Percentiles rank a stretch among this genome's conserved stretches.
Evolutionary conservation across 2,888 invertebrate species (phyloP).

Genomic region (Brachycybe producta): DNA sequence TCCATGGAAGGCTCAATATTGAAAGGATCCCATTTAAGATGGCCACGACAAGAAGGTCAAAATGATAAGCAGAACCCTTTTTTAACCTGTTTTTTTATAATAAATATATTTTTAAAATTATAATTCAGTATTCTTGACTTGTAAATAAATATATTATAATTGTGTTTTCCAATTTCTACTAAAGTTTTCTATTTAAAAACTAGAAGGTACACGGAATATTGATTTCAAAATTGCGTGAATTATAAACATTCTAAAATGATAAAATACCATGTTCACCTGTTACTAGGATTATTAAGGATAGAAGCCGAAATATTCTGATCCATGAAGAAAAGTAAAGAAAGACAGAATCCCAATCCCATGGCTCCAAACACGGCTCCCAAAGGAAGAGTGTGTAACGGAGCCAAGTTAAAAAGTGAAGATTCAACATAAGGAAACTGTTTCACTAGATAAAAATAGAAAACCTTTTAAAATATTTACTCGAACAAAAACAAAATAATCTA

Average conservation of each 20-base stretch:
- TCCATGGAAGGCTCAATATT: conserved; percentile 43
- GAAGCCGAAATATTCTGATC: conserved; percentile 48
- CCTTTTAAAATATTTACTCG: background rate
- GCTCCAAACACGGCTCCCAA: conserved; percentile 38
- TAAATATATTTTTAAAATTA: conserved; percentile 19
- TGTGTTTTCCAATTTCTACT: too few relatives aligned
- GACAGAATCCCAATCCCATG: conserved; percentile 43
- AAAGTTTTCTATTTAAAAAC: too few relatives aligned
- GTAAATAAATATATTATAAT: too few relatives aligned
- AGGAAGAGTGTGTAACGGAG: conserved; percentile 37
- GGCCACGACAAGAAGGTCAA: conserved; percentile 46
- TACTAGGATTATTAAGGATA: conserved; percentile 45
- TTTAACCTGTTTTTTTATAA: too few relatives aligned
- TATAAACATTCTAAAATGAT: background rate
- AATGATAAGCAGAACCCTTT: conserved; percentile 46
- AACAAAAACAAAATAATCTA: too few relatives aligned
- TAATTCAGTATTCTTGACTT: background rate
- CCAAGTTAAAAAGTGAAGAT: conserved; percentile 33
- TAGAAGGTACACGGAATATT: too few relatives aligned
- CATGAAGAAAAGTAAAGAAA: conserved; percentile 48
- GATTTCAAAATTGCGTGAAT: background rate
- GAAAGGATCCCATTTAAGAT: conserved; percentile 43
- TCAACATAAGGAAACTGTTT: conserved; percentile 39
- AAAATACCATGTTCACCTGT: conserved; percentile 38
- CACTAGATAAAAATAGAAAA: conserved; percentile 33